Conservation (phyloP, 2,113 vertebrate genomes). For the Syngnathoides biaculeatus region DNA sequence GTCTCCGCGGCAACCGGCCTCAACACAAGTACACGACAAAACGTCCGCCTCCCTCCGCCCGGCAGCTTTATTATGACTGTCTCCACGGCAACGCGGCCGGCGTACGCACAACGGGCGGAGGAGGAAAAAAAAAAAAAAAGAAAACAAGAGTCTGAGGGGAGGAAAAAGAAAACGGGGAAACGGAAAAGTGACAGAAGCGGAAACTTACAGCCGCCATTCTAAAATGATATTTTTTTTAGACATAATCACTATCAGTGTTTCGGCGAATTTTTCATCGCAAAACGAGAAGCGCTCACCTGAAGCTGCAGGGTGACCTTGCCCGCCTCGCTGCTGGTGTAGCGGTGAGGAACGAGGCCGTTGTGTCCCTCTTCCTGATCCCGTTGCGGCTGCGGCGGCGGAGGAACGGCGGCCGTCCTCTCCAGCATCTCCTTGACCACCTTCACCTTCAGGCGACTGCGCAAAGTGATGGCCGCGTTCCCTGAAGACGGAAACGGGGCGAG, state of each 20-base stretch:
- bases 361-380: slow-evolving; percentile 42
- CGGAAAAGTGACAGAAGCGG: no score
- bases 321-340: slow-evolving; percentile 60
- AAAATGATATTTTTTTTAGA: no score
- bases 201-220: no score
- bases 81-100: slow-evolving; percentile 38
- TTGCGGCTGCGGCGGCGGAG: slow-evolving; percentile 27
- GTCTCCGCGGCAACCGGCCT: slow-evolving; percentile 58
- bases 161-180: neutral
- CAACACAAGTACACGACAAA: slow-evolving; percentile 57
- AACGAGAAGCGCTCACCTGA: slow-evolving; percentile 59
- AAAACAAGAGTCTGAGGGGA: neutral
- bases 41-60: slow-evolving; percentile 7
- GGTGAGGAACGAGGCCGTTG: slow-evolving; percentile 65
- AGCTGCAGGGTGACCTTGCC: slow-evolving; percentile 76
- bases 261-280: no score
- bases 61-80: slow-evolving; percentile 69
- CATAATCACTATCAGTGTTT: no score
- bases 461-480: slow-evolving; percentile 78
- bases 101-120: neutral
- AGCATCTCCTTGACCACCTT: slow-evolving; percentile 77
- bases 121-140: neutral
- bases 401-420: slow-evolving; percentile 45
- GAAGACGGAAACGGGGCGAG: neutral
- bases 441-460: slow-evolving; percentile 78